phyloP scores from a whole-genome alignment of 2,113 vertebrate species.

The Cyphomyrus discorhynchus region DNA sequence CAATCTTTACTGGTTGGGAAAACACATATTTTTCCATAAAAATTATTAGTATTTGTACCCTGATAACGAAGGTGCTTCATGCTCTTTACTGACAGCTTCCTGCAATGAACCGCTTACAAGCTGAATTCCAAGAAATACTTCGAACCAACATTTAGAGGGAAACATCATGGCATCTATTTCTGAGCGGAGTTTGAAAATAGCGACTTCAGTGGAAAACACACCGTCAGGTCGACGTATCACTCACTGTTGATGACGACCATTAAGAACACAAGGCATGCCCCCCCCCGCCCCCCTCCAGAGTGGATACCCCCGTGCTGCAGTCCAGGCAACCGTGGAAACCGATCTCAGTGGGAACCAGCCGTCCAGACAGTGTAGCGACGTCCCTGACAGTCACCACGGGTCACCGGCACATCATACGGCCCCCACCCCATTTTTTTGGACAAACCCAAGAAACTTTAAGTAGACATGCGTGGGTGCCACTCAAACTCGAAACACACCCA shows the following conservation, averaged over 20 bases:
- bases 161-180: conserved; percentile 50
- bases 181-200: conserved; percentile 58
- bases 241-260: not conserved
- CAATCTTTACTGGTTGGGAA: not conserved
- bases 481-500: not conserved
- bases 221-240: not conserved
- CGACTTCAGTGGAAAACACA: not conserved
- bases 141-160: conserved; percentile 20
- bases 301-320: not conserved
- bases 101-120: not conserved
- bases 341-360: not conserved
- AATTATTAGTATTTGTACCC: not conserved
- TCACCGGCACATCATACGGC: too few species aligned
- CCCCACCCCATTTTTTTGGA: not conserved
- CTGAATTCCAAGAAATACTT: not conserved
- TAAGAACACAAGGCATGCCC: not conserved
- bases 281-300: not conserved
- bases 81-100: not conserved
- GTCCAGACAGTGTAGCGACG: not conserved
- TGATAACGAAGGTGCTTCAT: not conserved
- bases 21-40: not conserved
- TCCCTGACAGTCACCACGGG: not conserved
- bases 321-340: not conserved
- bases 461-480: not conserved
- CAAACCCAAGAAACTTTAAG: not conserved